Conservation (phyloP, 2,797 vertebrate genomes). For the Galago senegalensis region DNA sequence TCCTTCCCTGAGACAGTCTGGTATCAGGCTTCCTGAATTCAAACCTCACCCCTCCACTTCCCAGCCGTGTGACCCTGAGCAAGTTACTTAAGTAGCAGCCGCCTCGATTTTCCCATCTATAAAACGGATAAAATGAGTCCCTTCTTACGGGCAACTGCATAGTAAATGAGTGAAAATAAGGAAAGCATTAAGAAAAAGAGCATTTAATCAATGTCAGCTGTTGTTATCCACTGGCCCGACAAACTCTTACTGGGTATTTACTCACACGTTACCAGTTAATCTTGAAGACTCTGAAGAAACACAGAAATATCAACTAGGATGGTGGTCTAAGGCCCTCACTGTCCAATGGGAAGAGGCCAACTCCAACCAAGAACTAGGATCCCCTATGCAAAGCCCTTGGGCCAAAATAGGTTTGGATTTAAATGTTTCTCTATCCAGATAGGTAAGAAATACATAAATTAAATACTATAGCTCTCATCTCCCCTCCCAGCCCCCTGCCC, state of each 20-base stretch:
- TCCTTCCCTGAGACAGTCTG: background rate
- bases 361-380: background rate
- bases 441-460: background rate
- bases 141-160: accelerated
- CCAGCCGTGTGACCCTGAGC: background rate
- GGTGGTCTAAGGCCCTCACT: background rate
- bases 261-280: constrained; percentile 7
- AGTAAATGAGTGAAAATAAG: background rate
- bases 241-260: constrained; percentile 54
- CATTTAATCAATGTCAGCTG: background rate
- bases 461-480: too few relatives aligned
- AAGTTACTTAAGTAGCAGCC: background rate
- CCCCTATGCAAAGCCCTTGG: background rate
- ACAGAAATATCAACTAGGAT: background rate
- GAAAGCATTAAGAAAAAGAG: background rate
- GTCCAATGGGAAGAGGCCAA: constrained; percentile 1
- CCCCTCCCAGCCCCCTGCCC: too few relatives aligned
- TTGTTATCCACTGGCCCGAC: background rate
- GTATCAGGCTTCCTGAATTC: background rate
- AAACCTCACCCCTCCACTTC: background rate
- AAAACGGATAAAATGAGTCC: background rate
- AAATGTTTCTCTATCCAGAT: background rate
- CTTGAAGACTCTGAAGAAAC: constrained; percentile 51
- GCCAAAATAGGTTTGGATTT: background rate
- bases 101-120: background rate